Evolutionary conservation across 2,888 invertebrate species (phyloP).

Genomic region (Theretra japonica): DNA sequence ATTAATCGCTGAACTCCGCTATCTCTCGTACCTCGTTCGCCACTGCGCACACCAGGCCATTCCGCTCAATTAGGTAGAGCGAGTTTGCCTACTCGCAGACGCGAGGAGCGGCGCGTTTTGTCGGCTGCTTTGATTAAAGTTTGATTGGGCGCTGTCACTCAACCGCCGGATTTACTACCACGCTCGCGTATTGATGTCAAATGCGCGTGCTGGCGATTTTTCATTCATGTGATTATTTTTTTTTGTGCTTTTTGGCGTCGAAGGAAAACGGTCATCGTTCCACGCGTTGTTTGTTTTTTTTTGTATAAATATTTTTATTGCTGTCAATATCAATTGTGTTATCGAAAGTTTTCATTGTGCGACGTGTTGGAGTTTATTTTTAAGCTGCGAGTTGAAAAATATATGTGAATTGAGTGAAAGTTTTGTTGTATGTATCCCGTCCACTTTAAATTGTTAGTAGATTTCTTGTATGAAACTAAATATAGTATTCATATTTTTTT

Average conservation of each 20-base stretch:
- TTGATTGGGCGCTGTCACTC: slow-evolving; percentile 79
- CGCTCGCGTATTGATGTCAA: slow-evolving; percentile 6
- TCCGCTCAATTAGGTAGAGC: slow-evolving; percentile 78
- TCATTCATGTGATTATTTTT: slow-evolving; percentile 38
- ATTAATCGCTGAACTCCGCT: slow-evolving; percentile 44
- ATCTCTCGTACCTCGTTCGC: slow-evolving; percentile 44
- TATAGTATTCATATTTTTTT: no score
- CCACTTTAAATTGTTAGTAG: no score
- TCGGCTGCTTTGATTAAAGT: slow-evolving; percentile 80
- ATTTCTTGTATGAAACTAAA: no score
- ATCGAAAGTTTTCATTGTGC: slow-evolving; percentile 12
- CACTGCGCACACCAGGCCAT: slow-evolving; percentile 50
- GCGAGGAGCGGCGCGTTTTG: slow-evolving; percentile 51
- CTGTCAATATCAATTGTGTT: slow-evolving; percentile 1
- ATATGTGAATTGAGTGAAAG: no score
- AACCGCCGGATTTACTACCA: slow-evolving; percentile 47
- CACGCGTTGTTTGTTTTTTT: background rate
- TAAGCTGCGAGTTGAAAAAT: background rate
- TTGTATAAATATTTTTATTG: slow-evolving; percentile 11
- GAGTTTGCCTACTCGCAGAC: slow-evolving; percentile 67
- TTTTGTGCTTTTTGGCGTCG: slow-evolving; percentile 15
- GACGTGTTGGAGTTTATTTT: background rate
- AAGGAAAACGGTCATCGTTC: slow-evolving; percentile 24
- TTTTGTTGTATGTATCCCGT: no score
- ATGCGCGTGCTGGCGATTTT: slow-evolving; percentile 42